Evolutionary conservation across 2,797 vertebrate species (phyloP).

Genomic region (Pipistrellus pipistrellus): DNA sequence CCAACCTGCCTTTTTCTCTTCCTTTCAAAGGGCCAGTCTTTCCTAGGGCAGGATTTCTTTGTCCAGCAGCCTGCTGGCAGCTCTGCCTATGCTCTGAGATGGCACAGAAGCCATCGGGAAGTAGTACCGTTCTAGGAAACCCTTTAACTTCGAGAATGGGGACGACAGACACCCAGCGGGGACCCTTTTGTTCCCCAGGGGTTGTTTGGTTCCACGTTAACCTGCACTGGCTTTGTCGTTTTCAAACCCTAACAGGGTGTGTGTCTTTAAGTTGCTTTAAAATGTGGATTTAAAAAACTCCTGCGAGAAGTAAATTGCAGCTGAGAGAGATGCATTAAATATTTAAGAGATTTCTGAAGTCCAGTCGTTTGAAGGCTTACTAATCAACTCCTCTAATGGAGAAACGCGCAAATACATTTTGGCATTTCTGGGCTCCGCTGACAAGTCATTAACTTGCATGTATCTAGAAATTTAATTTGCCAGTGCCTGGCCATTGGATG

Average conservation of each 20-base stretch:
- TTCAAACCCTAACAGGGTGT: neutral
- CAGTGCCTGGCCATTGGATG: neutral
- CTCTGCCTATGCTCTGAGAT: neutral
- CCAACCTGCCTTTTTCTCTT: conserved; percentile 59
- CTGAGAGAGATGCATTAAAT: conserved; percentile 36
- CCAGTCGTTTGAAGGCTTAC: conserved; percentile 43
- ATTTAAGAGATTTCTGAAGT: conserved; percentile 34
- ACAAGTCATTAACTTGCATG: neutral
- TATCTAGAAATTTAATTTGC: conserved; percentile 43
- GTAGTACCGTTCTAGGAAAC: neutral
- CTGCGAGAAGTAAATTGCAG: conserved; percentile 23
- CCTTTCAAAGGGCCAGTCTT: conserved; percentile 4
- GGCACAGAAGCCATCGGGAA: neutral
- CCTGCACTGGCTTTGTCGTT: conserved; percentile 7
- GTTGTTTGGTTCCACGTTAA: neutral
- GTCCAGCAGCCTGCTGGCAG: neutral
- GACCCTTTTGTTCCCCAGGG: neutral
- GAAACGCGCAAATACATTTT: conserved; percentile 8
- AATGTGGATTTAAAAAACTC: conserved; percentile 38
- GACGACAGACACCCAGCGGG: neutral
- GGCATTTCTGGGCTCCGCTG: neutral
- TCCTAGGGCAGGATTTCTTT: conserved; percentile 36
- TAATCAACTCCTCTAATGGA: neutral
- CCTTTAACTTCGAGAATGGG: neutral
- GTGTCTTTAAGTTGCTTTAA: conserved; percentile 28